These are phyloP conservation scores for Eristalis intricaria DNA, from an alignment of 2,888 invertebrate species.

Conservation along the genomic window DNA sequence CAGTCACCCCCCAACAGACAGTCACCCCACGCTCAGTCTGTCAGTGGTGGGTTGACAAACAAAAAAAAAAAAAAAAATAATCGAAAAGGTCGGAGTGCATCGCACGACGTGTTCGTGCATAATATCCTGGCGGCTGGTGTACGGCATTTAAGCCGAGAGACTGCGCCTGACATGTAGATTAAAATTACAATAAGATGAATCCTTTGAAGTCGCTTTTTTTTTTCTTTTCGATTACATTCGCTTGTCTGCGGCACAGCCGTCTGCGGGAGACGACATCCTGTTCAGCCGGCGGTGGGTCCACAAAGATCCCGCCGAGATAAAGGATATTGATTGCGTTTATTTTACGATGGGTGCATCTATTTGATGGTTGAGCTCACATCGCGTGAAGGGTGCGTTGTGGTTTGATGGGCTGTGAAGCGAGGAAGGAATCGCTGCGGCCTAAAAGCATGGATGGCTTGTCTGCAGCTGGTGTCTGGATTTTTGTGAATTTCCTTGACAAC, in stretches of 20 bases:
- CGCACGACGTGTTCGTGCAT: conserved; percentile 53
- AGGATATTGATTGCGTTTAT: conserved; percentile 25
- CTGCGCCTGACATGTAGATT: conserved; percentile 70
- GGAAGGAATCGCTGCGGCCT: too few relatives aligned
- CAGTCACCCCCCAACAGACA: neutral
- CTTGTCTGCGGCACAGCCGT: conserved; percentile 15
- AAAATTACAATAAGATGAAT: conserved; percentile 64
- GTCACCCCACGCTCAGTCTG: neutral
- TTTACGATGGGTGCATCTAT: neutral
- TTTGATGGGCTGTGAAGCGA: neutral
- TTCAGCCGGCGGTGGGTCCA: neutral
- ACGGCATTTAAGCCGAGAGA: conserved; percentile 41
- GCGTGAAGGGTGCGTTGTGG: neutral
- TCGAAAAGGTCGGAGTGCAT: conserved; percentile 12
- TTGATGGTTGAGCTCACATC: neutral
- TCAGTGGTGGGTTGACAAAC: conserved; percentile 4
- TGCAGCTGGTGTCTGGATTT: too few relatives aligned
- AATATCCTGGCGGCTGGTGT: conserved; percentile 42
- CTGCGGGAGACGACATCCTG: neutral
- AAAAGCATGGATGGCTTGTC: too few relatives aligned
- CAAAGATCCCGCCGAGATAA: conserved; percentile 9
- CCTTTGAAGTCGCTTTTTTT: conserved; percentile 52
- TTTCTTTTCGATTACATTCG: conserved; percentile 1
- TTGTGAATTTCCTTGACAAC: too few relatives aligned
- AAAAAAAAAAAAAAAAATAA: neutral